These are phyloP conservation scores for Montipora sp. DNA, from an alignment of 64 coral and sea anemone species.

Conservation along the genomic window DNA sequence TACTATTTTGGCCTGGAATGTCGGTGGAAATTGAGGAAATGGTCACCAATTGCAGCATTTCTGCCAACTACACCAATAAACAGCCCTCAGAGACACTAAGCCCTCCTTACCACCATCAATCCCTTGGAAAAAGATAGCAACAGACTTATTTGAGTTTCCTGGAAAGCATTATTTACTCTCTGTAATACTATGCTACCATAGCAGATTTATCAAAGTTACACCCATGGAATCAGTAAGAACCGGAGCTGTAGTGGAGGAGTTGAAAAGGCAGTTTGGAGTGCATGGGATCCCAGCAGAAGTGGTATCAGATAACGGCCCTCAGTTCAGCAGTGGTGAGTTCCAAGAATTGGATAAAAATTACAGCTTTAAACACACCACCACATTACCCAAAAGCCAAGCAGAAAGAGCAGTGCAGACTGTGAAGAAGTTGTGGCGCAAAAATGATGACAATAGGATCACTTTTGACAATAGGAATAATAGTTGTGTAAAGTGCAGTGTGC, in stretches of 20 bases:
- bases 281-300: no score
- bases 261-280: no score
- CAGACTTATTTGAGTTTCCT: background rate
- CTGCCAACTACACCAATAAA: background rate
- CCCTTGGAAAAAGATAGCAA: conserved; percentile 27
- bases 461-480: no score
- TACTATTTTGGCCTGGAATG: conserved; percentile 53
- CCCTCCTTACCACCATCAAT: background rate
- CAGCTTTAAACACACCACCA: background rate
- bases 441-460: background rate
- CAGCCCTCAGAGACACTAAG: conserved; percentile 21
- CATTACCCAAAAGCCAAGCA: background rate
- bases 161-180: background rate
- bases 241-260: no score
- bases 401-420: background rate
- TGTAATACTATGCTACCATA: conserved; percentile 1
- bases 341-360: no score
- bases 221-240: conserved; percentile 8
- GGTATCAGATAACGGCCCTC: no score
- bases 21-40: background rate
- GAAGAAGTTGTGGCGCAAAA: background rate
- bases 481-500: no score
- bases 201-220: conserved; percentile 14
- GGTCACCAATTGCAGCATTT: conserved; percentile 29
- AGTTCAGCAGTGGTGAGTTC: no score